These are phyloP conservation scores for Megalopta genalis DNA, from an alignment of 1,140 invertebrate genomes.

Conservation along the genomic window DNA sequence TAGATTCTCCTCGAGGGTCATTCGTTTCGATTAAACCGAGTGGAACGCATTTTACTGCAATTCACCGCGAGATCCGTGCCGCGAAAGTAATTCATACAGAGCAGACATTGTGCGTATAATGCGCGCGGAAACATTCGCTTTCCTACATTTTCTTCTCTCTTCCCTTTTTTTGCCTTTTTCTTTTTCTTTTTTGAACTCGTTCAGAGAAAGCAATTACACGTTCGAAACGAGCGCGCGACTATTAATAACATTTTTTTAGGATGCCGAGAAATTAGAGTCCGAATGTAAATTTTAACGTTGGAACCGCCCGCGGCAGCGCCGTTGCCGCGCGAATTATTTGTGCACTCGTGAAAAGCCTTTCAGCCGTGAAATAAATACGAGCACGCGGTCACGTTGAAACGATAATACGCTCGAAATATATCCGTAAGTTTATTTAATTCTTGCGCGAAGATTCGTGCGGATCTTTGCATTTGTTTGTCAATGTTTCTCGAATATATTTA, in stretches of 20 bases:
- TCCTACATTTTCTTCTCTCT: too few species aligned
- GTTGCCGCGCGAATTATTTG: too few species aligned
- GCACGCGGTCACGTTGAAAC: too few species aligned
- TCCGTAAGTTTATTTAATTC: too few species aligned
- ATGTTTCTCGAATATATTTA: too few species aligned
- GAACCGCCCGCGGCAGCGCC: too few species aligned
- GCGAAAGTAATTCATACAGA: slow-evolving; percentile 8
- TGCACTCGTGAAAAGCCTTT: too few species aligned
- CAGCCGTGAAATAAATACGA: too few species aligned
- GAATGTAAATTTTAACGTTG: neutral
- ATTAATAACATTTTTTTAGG: neutral
- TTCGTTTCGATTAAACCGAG: slow-evolving; percentile 32
- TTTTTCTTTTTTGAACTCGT: neutral
- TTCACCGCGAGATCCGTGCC: neutral
- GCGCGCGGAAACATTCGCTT: neutral
- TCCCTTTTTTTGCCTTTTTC: too few species aligned
- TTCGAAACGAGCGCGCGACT: slow-evolving; percentile 1
- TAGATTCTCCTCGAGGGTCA: slow-evolving; percentile 24
- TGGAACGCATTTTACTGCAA: slow-evolving; percentile 10
- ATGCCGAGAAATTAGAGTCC: neutral
- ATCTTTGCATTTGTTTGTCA: too few species aligned
- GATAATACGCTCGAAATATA: too few species aligned
- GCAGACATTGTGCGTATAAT: neutral
- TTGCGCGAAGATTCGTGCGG: too few species aligned
- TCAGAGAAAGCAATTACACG: slow-evolving; percentile 18